Base-by-base conservation (phyloP, 64 coral and sea anemone species). In the Pachyseris speciosa region DNA sequence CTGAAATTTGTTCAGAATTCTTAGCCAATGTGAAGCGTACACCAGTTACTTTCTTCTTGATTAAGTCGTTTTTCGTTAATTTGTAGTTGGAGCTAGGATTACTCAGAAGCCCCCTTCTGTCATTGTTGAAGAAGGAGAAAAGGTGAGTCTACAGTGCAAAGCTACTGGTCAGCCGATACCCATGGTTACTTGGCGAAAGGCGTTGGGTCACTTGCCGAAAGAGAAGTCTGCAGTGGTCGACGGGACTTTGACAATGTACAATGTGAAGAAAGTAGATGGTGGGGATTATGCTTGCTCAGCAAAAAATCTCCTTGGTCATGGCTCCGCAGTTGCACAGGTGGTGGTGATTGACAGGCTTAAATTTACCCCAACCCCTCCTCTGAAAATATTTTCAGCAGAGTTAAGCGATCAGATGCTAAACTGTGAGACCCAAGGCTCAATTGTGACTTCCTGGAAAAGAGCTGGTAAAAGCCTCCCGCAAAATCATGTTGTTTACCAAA, bases 121-220 rank as follows among this genome's bases (percentile, higher is more conserved):
- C 12, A 80, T 89, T 17, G 75, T 24, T 34, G 74, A 79, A 79
- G 87, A 79, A 68, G 74, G 87, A 27, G 25, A 79, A n/a, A 80
- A 31, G 1, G 87, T 78, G 40, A 89, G 27, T 1, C 48, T 89
- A 8, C 28, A 22, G 9, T 89, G 87, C 22, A 20, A 24, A n/a
- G 87, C 74, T 33, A 89, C n/a, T 37, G 87, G 74, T 17, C 74
- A n/a, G 9, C 87, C 87, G 13, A 19, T 9, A 38, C 87, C 87
- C 67, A 80, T 2, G 22, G 20, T 89, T 40, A 79, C 74, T 31
- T 89, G 74, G 87, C 32, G 53, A 52, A 89, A 68, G 63, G 73
- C 58, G 43, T 67, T 65, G 37, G 0, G 42, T 50, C 37, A 39
- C 11, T 20, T 66, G 44, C 37, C 50, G 5, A 32, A 85, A 73